Percentiles rank a stretch among this genome's conserved stretches.
Evolutionary conservation across 1,140 invertebrate genomes (phyloP).

Genomic region (Rhysida immarginata): DNA sequence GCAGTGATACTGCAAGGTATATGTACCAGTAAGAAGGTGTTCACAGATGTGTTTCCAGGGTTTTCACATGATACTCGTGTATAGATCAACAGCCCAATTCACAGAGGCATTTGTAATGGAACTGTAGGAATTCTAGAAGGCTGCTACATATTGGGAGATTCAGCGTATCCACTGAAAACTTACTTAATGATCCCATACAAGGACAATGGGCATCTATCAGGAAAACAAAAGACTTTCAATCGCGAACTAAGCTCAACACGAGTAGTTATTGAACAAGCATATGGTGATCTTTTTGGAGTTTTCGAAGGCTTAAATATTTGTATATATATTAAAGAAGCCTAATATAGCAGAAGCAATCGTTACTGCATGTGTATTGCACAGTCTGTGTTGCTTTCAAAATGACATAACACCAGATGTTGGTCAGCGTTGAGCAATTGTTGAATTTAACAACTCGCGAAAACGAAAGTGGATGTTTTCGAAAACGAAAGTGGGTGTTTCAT

Average conservation of each 20-base stretch:
- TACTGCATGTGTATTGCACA: conserved; percentile 25
- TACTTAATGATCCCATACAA: conserved; percentile 23
- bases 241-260: too few species aligned
- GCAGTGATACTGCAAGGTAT: conserved; percentile 8
- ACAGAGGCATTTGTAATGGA: background rate
- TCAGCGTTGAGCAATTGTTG: too few species aligned
- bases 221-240: too few species aligned
- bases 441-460: too few species aligned
- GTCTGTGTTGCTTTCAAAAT: too few species aligned
- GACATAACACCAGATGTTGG: too few species aligned
- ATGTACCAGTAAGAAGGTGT: conserved; percentile 7
- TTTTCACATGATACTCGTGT: conserved; percentile 12
- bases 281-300: too few species aligned
- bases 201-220: too few species aligned
- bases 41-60: conserved; percentile 13
- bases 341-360: conserved; percentile 21
- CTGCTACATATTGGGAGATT: conserved; percentile 24
- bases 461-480: too few species aligned
- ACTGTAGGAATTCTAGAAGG: background rate
- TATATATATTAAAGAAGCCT: conserved; percentile 19
- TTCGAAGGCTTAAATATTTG: conserved; percentile 21
- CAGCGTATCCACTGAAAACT: conserved; percentile 22
- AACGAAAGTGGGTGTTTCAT: too few species aligned
- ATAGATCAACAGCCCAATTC: conserved; percentile 3
- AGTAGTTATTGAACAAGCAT: too few species aligned